Conservation (phyloP, 2,113 vertebrate genomes). For the Pelvicachromis taeniatus region DNA sequence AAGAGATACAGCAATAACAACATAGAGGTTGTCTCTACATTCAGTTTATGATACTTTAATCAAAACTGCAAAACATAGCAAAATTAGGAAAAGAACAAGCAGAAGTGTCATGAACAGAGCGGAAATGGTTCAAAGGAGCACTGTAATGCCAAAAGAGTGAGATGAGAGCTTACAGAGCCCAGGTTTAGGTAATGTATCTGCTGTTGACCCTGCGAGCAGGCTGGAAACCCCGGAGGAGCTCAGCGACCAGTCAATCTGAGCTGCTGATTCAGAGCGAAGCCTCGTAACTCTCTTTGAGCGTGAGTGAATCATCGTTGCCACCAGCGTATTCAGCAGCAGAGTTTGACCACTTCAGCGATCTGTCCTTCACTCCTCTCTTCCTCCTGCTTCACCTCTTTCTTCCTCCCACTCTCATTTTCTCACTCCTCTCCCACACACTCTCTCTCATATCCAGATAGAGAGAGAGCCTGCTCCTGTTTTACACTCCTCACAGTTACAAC, state of each 20-base stretch:
- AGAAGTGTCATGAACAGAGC: background rate
- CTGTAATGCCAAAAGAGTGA: background rate
- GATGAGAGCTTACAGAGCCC: background rate
- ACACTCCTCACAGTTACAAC: background rate
- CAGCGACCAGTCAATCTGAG: background rate
- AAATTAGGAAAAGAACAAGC: background rate
- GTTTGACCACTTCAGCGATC: conserved; percentile 24
- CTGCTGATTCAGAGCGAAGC: background rate
- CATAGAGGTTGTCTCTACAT: background rate
- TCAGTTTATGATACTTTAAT: background rate
- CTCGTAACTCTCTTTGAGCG: background rate
- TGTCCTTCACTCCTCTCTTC: conserved; percentile 23
- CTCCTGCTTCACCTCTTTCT: conserved; percentile 11
- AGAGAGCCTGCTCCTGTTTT: background rate
- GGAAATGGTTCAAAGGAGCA: background rate
- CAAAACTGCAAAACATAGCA: background rate
- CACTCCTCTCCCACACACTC: background rate
- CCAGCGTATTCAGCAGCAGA: background rate
- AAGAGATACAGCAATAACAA: background rate
- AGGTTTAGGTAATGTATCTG: background rate
- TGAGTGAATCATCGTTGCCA: conserved; percentile 3
- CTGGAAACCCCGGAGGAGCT: background rate
- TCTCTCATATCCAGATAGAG: background rate
- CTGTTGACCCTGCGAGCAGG: background rate
- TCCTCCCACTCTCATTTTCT: conserved; percentile 12